These are phyloP conservation scores for Protobothrops mucrosquamatus DNA, from an alignment of 2,113 vertebrate species.

Conservation along the genomic window DNA sequence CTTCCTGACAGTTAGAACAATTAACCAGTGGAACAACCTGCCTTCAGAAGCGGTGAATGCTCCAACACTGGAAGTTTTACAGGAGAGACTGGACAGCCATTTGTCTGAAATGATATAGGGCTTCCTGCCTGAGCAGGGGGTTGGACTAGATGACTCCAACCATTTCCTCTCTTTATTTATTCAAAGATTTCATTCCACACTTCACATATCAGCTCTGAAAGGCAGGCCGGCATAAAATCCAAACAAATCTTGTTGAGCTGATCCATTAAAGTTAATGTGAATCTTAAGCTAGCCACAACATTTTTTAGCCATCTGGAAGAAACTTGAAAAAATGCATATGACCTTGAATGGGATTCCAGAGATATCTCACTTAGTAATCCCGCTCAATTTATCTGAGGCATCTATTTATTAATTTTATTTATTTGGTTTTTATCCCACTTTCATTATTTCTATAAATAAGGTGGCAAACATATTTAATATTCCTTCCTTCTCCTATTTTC, in stretches of 20 bases:
- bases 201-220: background rate
- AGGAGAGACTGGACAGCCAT: too few species aligned
- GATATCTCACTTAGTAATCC: background rate
- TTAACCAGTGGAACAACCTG: too few species aligned
- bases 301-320: background rate
- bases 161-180: background rate
- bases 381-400: background rate
- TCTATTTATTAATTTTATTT: background rate
- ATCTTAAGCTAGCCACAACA: background rate
- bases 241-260: background rate
- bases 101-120: too few species aligned
- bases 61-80: too few species aligned
- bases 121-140: too few species aligned
- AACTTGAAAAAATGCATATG: background rate
- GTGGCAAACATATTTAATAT: background rate
- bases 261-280: background rate
- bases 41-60: too few species aligned
- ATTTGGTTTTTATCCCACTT: background rate
- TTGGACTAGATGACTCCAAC: too few species aligned
- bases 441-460: background rate
- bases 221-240: background rate
- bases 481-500: background rate
- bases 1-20: too few species aligned
- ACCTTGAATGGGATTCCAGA: background rate
- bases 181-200: background rate